Evolutionary conservation across 2,888 invertebrate species (phyloP), one percentile per base, ranked within the genome.

Genomic region (Ischnus inquisitorius): DNA sequence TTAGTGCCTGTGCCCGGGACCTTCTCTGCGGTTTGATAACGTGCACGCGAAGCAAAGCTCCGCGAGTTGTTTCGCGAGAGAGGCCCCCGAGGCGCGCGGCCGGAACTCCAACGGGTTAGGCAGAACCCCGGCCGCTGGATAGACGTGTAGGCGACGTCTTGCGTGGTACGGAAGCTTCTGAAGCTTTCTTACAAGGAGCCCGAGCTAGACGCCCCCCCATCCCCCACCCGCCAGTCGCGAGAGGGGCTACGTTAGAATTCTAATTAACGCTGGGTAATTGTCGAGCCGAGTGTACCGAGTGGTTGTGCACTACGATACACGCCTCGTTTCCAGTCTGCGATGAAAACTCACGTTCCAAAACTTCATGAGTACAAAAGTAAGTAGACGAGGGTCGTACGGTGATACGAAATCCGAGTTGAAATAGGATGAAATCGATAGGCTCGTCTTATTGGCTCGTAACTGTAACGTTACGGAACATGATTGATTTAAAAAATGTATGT

Each of bases 1-100:
- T 89, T 88, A 89, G 87, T 83, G 86, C 83, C 34, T 83, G 82
- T 69, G 75, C 81, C 65, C 54, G 84, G 68, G 69, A 80, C 74
- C 65, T 81, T 74, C 72, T 75, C 83, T 78, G 79, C 28, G 74
- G 83, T 74, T 84, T 83, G 90, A 90, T 90, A 90, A 85, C 87
- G 84, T 65, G 88, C 90, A 91, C 90, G 91, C 90, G 87, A 89
- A 72, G 82, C 62, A 83, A 79, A 86, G 85, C 87, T 85, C 79
- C 87, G 82, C 68, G 84, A 83, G 82, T 64, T 82, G 82, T 69
- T 34, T 67, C 74, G 69, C 54, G 22, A 64, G 67, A 64, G 67
- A 57, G 34, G 34, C 34, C 62, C 76, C 71, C 43, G 41, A 16
- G 81, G 82, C 79, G 34, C 34, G 68, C 34, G 72, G 78, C 64